phyloP scores from a whole-genome alignment of 2,888 invertebrate genomes.

The Heliconius hortense region DNA sequence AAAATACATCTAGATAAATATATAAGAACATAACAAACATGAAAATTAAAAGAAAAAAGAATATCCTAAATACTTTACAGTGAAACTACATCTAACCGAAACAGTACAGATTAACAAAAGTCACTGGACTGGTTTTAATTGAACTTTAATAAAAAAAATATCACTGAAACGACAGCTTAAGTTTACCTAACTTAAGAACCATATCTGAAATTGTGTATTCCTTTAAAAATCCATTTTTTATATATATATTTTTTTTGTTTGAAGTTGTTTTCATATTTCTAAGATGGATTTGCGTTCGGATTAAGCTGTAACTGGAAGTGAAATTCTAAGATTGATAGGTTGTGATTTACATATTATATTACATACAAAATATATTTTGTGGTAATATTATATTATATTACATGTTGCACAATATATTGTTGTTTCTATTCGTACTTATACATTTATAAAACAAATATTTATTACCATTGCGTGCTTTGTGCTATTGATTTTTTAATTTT shows the following conservation, averaged over 20 bases:
- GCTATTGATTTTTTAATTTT: conserved; percentile 24
- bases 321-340: conserved; percentile 9
- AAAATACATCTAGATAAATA: conserved; percentile 8
- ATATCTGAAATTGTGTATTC: neutral
- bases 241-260: neutral
- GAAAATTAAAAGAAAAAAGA: neutral
- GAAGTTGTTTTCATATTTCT: neutral
- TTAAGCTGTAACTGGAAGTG: conserved; percentile 5
- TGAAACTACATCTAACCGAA: conserved; percentile 16
- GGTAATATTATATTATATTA: neutral
- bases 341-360: conserved; percentile 13
- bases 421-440: neutral
- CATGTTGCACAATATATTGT: neutral
- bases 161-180: neutral
- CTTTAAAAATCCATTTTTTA: neutral
- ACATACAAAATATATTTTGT: neutral
- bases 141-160: neutral
- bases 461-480: conserved; percentile 9
- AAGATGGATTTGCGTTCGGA: conserved; percentile 1
- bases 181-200: neutral
- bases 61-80: conserved; percentile 18
- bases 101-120: conserved; percentile 1
- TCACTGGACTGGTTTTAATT: conserved; percentile 5
- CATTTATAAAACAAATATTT: neutral
- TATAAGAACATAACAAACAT: conserved; percentile 20